Evolutionary conservation across 2,888 invertebrate species (phyloP).

Genomic region (Cheilosia scutellata): DNA sequence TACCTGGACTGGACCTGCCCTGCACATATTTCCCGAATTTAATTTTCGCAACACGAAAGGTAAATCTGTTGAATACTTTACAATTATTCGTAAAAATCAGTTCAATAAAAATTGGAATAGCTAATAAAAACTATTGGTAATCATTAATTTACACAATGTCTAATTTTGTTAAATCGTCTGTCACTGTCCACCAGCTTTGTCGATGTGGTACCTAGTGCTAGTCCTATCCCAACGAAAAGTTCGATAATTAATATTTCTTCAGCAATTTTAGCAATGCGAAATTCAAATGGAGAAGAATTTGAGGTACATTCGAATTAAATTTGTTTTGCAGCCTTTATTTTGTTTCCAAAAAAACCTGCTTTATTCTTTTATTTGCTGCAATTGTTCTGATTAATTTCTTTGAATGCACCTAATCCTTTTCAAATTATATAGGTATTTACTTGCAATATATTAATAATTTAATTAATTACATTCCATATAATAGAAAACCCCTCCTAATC

Average conservation of each 20-base stretch:
- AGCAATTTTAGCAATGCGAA: slow-evolving; percentile 61
- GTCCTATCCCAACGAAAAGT: neutral
- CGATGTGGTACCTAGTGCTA: slow-evolving; percentile 19
- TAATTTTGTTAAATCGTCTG: neutral
- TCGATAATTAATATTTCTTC: slow-evolving; percentile 12
- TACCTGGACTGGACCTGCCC: no score
- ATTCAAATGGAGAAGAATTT: slow-evolving; percentile 57
- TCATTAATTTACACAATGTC: neutral
- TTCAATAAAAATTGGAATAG: no score
- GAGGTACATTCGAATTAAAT: slow-evolving; percentile 58
- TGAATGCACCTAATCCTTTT: slow-evolving; percentile 12
- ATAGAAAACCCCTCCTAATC: slow-evolving; percentile 22
- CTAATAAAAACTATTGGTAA: neutral
- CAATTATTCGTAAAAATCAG: no score
- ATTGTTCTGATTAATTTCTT: slow-evolving; percentile 22
- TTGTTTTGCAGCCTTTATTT: slow-evolving; percentile 36
- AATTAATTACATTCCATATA: neutral
- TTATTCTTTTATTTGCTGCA: slow-evolving; percentile 37
- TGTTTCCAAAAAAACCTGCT: slow-evolving; percentile 9
- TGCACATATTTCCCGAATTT: no score
- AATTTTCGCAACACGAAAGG: slow-evolving; percentile 14
- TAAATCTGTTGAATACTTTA: neutral
- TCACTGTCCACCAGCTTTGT: neutral
- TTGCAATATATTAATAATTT: neutral
- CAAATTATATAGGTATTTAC: neutral